Base-by-base conservation (phyloP, 2,797 vertebrate genomes). In the Denticeps clupeoides region DNA sequence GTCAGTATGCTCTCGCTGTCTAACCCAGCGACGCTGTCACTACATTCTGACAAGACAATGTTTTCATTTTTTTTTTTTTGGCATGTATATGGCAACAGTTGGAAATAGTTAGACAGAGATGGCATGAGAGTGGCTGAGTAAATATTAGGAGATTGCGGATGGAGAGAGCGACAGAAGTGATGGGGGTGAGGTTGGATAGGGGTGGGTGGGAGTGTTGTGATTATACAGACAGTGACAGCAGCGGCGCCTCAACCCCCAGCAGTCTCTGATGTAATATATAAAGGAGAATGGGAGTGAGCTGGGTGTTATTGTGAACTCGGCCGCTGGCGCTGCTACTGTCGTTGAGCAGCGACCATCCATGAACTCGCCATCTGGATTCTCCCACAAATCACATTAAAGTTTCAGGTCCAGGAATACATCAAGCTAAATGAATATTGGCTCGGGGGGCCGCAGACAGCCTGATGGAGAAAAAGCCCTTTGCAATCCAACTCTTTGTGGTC, bases 351-450 rank as follows among this genome's bases (percentile, higher is more conserved):
- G 78, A 69, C 77, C 76, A 83, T 82, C 80, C 80, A 75, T 85
- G 81, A 82, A 81, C 79, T 75, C 70, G 64, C 82, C 82, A 85
- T 85, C 82, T 86, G 82, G 81, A 82, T 80, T 81, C 77, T 70
- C 80, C 77, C 77, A 82, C 81, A 84, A 82, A 84, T 82, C 80
- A 83, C 79, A 86, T 86, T 83, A 82, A 82, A 82, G 79, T 83
- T 82, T 80, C 77, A 82, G 67, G 70, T 74, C 71, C 71, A 79
- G 77, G 73, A 82, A 84, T 83, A 81, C 79, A 81, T 84, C 82
- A 83, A 72, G 72, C 82, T 83, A 83, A 86, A 84, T 82, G 80
- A 83, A 82, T 81, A 82, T 74, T 82, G 79, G 77, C 79, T 79
- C 67, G 64, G 60, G 69, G 70, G 64, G 58, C 19, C 59, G 59